A percentile compares a stretch with the other conserved stretches of the same genome.
phyloP scores from a whole-genome alignment of 2,113 vertebrate species.

The Pelecanus crispus region DNA sequence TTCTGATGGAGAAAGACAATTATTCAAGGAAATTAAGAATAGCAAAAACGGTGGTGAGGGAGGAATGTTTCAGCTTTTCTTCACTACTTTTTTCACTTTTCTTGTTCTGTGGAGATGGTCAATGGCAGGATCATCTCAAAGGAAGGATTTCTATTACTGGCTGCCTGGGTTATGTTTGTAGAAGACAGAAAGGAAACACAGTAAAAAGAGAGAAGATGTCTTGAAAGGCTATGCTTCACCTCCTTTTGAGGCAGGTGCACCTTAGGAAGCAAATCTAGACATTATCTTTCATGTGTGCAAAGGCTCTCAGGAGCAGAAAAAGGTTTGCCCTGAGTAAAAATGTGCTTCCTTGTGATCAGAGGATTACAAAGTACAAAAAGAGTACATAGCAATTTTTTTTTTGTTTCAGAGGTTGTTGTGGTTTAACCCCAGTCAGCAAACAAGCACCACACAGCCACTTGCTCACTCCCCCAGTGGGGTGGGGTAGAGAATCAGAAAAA shows the following conservation, averaged over 20 bases:
- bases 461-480: too few relatives aligned
- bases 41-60: neutral
- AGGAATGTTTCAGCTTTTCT: neutral
- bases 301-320: neutral
- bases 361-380: neutral
- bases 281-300: neutral
- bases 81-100: neutral
- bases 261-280: neutral
- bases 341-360: neutral
- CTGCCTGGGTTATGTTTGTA: neutral
- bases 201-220: neutral
- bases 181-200: neutral
- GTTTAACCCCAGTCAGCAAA: too few relatives aligned
- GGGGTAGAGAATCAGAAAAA: too few relatives aligned
- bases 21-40: neutral
- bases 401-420: neutral
- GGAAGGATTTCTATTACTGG: neutral
- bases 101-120: neutral
- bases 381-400: neutral
- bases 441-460: too few relatives aligned
- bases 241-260: neutral
- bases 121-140: neutral
- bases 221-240: neutral
- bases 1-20: neutral
- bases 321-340: neutral